Conservation (phyloP, 1,140 invertebrate species). For the Drosophila truncata region DNA sequence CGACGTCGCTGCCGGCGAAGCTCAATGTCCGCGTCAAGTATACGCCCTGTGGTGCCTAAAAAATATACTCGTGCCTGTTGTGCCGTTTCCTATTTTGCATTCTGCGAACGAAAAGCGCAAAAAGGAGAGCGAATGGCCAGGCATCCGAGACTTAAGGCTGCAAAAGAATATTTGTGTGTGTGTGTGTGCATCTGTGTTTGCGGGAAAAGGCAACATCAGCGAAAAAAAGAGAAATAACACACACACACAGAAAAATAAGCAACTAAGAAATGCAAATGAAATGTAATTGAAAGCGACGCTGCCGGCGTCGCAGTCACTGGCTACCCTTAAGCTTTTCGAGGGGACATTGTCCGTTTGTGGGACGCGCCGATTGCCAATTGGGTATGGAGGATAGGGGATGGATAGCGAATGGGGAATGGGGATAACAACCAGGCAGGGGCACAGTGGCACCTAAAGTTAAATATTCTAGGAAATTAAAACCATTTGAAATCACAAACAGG, state of each 20-base stretch:
- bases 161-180: constrained; percentile 15
- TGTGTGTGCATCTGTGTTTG: constrained; percentile 29
- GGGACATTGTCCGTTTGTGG: constrained; percentile 83
- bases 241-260: constrained; percentile 71
- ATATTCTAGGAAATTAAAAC: background rate
- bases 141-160: constrained; percentile 73
- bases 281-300: constrained; percentile 79
- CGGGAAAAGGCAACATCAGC: constrained; percentile 72
- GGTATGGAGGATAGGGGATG: constrained; percentile 11
- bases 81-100: constrained; percentile 76
- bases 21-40: constrained; percentile 78
- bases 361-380: constrained; percentile 42
- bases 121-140: constrained; percentile 50
- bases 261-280: constrained; percentile 79
- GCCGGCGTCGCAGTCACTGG: constrained; percentile 52
- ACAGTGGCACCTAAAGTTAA: constrained; percentile 35
- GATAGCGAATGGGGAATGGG: constrained; percentile 8
- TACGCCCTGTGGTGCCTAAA: constrained; percentile 72
- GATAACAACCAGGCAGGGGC: constrained; percentile 20
- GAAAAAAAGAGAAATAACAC: constrained; percentile 46
- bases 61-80: constrained; percentile 29
- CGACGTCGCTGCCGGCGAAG: constrained; percentile 52
- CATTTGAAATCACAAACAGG: background rate
- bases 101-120: constrained; percentile 59
- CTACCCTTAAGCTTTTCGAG: constrained; percentile 79